phyloP scores from a whole-genome alignment of 2,113 vertebrate genomes.

The Psephotus haematonotus region DNA sequence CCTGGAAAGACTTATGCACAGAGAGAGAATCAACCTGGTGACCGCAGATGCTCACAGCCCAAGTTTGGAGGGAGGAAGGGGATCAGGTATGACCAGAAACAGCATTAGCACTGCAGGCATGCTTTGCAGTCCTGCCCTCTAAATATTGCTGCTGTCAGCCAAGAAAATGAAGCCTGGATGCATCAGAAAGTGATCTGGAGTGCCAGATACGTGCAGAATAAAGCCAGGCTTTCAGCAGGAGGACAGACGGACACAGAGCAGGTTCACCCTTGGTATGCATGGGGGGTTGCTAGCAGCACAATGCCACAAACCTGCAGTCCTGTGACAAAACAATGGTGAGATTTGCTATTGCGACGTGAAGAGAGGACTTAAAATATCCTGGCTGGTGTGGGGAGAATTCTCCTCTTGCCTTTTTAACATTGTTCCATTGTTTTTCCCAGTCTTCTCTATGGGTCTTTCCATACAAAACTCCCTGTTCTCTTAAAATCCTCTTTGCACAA shows the following conservation, averaged over 20 bases:
- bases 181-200: background rate
- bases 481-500: background rate
- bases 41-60: background rate
- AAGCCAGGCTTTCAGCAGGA: background rate
- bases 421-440: background rate
- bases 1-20: slow-evolving; percentile 32
- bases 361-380: background rate
- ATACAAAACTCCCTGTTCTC: background rate
- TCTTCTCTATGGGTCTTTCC: accelerated
- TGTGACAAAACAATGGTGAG: background rate
- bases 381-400: background rate
- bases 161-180: background rate
- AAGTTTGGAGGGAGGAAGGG: background rate
- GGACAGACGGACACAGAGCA: slow-evolving; percentile 33
- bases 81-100: slow-evolving; percentile 13
- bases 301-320: background rate
- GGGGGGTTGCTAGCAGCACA: background rate
- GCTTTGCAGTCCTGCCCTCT: background rate
- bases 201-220: background rate
- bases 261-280: background rate
- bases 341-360: background rate
- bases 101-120: background rate
- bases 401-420: background rate
- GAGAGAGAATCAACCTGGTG: background rate
- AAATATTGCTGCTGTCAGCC: background rate